Base-by-base conservation (phyloP, 2,797 vertebrate species). In the Glossophaga mutica region DNA sequence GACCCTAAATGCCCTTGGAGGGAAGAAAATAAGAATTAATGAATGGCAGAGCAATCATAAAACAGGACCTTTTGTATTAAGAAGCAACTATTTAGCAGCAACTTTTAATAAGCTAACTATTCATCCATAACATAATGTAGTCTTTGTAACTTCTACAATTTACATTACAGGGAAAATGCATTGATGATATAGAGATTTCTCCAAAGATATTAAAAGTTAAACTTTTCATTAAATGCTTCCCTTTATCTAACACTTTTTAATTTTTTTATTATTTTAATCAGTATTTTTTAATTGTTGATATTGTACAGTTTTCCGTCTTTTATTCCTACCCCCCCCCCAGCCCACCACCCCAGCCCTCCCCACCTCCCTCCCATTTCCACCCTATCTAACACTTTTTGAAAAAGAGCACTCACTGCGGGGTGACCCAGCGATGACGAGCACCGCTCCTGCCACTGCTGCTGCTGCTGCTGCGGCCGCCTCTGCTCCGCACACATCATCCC, bases 21-120 rank as follows among this genome's bases (percentile, higher is more conserved):
- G 29, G 65, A 87, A 95, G 65, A 89, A 91, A 94, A 92, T 94
- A 71, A 95, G 96, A 94, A 95, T 68, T 89, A 93, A 88, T 91
- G 86, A 96, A 83, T 86, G 89, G 71, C 42, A 77, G 46, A 96
- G 39, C 19, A 79, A 70, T 79, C 79, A 46, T 87, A 71, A 89
- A 89, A 83, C 29, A 91, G 44, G 39, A 87, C 57, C 78, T 95
- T 93, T 70, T 84, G 3, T 32, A 55, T 87, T 82, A 88, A 48
- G 42, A 93, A 37, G n/a, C 92, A 96, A 67, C 5, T 88, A 39
- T 79, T 46, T n/a, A 42, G 62, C 83, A 93, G 7, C 24, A 88
- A 22, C 46, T 74, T 89, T 94, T 91, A 90, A 90, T 87, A 95
- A 70, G 34, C 59, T 82, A 71, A 50, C 39, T 78, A 34, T 83